phyloP scores from a whole-genome alignment of 2,113 vertebrate species.

The Dendrocopos noguchii region DNA sequence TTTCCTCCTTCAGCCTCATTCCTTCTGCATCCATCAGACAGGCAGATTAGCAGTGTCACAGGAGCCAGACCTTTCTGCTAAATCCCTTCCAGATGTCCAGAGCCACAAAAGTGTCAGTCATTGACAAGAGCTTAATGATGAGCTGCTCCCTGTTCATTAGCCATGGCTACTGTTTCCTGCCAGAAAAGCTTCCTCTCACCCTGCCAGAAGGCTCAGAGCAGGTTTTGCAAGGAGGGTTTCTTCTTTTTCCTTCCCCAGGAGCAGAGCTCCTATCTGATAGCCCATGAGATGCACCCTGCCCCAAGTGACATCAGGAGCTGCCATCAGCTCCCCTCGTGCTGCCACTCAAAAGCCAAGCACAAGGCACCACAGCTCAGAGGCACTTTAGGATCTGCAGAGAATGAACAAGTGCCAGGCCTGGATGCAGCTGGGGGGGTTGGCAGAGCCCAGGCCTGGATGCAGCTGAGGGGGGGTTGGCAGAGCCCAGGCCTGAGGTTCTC shows the following conservation, averaged over 20 bases:
- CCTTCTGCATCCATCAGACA: constrained; percentile 14
- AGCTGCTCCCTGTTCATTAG: constrained; percentile 59
- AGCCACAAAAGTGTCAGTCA: constrained; percentile 55
- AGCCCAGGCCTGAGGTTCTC: neutral
- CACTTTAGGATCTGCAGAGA: neutral
- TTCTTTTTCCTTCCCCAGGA: neutral
- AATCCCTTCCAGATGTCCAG: constrained; percentile 80
- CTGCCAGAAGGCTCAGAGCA: neutral
- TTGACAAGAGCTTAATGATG: constrained; percentile 58
- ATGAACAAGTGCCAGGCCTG: neutral
- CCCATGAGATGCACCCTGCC: neutral
- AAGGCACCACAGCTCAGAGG: fast-evolving
- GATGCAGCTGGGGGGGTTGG: too few species aligned
- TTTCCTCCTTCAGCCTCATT: neutral
- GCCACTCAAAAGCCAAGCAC: neutral
- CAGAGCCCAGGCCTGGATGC: too few species aligned
- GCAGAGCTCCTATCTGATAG: neutral
- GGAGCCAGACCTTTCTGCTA: constrained; percentile 53
- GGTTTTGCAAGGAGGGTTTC: constrained; percentile 1
- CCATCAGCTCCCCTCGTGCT: neutral
- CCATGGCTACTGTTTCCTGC: constrained; percentile 61
- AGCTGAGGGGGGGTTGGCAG: neutral
- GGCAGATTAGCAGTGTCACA: constrained; percentile 43
- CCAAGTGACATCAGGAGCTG: fast-evolving
- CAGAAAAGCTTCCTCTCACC: constrained; percentile 7